Evolutionary conservation across 2,888 invertebrate species (phyloP).

Genomic region (Oscheius sp.): DNA sequence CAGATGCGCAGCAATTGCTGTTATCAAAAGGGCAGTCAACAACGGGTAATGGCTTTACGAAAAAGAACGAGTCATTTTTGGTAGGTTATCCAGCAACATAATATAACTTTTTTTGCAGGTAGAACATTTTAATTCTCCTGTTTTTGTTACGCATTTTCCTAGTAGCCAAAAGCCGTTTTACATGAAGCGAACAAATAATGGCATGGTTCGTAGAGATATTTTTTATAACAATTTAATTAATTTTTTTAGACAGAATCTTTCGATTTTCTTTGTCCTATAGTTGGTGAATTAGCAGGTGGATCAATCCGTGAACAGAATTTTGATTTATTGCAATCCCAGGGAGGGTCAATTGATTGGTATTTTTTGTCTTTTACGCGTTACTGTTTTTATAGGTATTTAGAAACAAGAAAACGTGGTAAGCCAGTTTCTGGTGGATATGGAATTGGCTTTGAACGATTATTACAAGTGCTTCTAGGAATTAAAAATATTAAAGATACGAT

Average conservation of each 20-base stretch:
- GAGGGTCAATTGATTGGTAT: slow-evolving; percentile 28
- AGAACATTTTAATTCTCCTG: slow-evolving; percentile 76
- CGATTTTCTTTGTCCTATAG: slow-evolving; percentile 85
- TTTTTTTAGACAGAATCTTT: slow-evolving; percentile 74
- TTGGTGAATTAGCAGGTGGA: slow-evolving; percentile 94
- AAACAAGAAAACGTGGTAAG: slow-evolving; percentile 82
- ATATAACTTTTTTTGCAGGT: slow-evolving; percentile 19
- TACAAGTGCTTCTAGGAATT: slow-evolving; percentile 79
- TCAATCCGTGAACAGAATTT: slow-evolving; percentile 87
- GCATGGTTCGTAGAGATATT: not conserved
- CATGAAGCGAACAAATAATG: slow-evolving; percentile 74
- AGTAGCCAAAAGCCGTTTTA: slow-evolving; percentile 91
- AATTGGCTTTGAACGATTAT: slow-evolving; percentile 89
- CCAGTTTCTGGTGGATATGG: slow-evolving; percentile 94
- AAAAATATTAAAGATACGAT: slow-evolving; percentile 90
- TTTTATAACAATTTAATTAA: not conserved
- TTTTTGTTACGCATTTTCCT: slow-evolving; percentile 91
- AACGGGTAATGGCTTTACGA: slow-evolving; percentile 48
- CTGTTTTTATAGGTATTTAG: slow-evolving; percentile 57
- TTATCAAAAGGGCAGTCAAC: slow-evolving; percentile 26
- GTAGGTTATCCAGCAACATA: slow-evolving; percentile 29
- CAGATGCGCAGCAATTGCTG: slow-evolving; percentile 54
- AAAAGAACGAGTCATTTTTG: slow-evolving; percentile 55
- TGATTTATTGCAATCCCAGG: slow-evolving; percentile 73
- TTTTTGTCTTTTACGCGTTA: not conserved